Percentiles rank a stretch among this genome's conserved stretches.
Conservation (phyloP, 1,140 invertebrate species). For the Drosophila mayri region DNA sequence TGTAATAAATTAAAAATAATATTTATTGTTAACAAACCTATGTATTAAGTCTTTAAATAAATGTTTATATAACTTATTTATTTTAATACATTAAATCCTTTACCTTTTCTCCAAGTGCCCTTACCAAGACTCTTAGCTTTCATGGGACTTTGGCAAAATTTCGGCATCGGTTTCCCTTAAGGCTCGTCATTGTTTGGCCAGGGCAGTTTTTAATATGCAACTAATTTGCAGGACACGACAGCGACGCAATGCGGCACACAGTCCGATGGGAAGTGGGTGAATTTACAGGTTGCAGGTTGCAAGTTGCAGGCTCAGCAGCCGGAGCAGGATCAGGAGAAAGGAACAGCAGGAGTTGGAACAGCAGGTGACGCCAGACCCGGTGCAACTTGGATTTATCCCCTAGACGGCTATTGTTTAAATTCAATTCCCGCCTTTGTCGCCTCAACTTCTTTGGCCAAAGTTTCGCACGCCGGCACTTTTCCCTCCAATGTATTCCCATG, state of each 20-base stretch:
- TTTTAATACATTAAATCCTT: background rate
- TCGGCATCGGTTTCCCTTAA: slow-evolving; percentile 23
- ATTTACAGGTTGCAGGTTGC: slow-evolving; percentile 19
- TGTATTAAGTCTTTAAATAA: background rate
- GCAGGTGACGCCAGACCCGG: slow-evolving; percentile 4
- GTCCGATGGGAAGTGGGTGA: slow-evolving; percentile 3
- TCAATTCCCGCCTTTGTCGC: slow-evolving; percentile 82
- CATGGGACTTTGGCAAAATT: slow-evolving; percentile 18
- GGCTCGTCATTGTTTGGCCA: slow-evolving; percentile 72
- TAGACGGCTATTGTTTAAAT: slow-evolving; percentile 77
- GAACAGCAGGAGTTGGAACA: slow-evolving; percentile 8
- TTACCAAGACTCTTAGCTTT: slow-evolving; percentile 9
- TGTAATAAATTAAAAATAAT: background rate
- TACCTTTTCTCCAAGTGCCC: background rate
- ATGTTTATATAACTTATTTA: no score
- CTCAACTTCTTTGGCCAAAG: slow-evolving; percentile 79
- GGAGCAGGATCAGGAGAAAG: background rate
- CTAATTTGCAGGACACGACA: slow-evolving; percentile 70
- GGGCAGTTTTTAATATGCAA: slow-evolving; percentile 80
- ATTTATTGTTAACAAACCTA: no score
- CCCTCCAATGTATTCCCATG: background rate
- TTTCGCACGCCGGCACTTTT: slow-evolving; percentile 31
- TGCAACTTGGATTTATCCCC: slow-evolving; percentile 54
- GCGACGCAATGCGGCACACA: slow-evolving; percentile 69
- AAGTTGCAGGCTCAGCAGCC: slow-evolving; percentile 1